A percentile compares a stretch with the other conserved stretches of the same genome.
Conservation (phyloP, 2,888 invertebrate species). For the Harmothoe impar region DNA sequence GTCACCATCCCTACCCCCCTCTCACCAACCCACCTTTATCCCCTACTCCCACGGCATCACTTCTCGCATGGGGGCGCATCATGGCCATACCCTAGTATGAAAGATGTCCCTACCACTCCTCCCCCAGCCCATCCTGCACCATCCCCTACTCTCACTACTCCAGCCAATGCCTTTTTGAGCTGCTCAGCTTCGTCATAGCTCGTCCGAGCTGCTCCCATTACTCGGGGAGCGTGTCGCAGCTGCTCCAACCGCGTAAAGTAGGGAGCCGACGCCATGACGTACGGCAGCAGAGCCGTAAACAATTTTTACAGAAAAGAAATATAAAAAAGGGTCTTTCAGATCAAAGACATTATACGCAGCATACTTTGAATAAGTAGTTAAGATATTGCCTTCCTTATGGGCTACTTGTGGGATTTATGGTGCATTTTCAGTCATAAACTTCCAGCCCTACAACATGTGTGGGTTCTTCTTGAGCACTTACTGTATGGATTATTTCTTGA, state of each 20-base stretch:
- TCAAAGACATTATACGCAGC: neutral
- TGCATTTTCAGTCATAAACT: too few relatives aligned
- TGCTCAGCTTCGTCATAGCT: neutral
- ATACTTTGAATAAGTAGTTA: constrained; percentile 12
- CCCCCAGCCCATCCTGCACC: too few relatives aligned
- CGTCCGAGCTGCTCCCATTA: neutral
- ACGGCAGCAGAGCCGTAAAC: neutral
- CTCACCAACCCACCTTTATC: neutral
- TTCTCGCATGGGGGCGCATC: neutral
- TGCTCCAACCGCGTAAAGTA: neutral
- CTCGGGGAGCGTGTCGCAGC: neutral
- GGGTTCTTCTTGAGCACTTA: too few relatives aligned
- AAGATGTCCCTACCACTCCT: neutral
- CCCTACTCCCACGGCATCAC: neutral
- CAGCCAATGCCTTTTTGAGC: neutral
- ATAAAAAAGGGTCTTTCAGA: neutral
- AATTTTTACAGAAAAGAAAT: neutral
- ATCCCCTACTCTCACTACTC: too few relatives aligned
- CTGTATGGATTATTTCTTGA: too few relatives aligned
- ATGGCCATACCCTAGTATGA: neutral
- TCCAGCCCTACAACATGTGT: too few relatives aligned
- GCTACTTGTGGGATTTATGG: too few relatives aligned
- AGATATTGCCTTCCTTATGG: neutral
- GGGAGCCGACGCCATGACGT: neutral
- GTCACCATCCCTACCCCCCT: neutral